These are phyloP conservation scores for Pterocles orientalis DNA, from an alignment of 2,113 vertebrate genomes.

Conservation along the genomic window DNA sequence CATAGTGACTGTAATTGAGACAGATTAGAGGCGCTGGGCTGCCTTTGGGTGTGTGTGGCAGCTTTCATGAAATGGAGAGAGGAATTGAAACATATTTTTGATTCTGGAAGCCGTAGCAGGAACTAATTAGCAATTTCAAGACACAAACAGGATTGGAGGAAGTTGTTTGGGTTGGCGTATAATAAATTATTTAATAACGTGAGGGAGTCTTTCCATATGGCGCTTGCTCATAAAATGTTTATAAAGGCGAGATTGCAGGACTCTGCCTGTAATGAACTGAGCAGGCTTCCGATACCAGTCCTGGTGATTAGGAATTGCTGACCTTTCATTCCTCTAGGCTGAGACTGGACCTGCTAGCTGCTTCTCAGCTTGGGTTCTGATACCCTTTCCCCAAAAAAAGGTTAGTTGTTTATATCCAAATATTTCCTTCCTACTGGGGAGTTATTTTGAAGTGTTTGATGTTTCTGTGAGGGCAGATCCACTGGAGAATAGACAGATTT, in stretches of 20 bases:
- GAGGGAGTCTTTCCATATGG: conserved; percentile 23
- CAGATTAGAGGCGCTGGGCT: conserved; percentile 47
- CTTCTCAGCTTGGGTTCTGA: background rate
- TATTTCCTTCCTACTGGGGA: background rate
- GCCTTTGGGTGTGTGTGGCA: conserved; percentile 37
- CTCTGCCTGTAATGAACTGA: background rate
- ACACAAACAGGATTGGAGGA: conserved; percentile 47
- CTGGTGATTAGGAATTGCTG: background rate
- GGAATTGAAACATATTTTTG: conserved; percentile 48
- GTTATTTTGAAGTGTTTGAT: background rate
- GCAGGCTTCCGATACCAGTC: background rate
- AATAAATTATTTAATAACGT: conserved; percentile 38
- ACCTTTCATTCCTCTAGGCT: background rate
- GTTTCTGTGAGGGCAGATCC: background rate
- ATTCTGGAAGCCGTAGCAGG: conserved; percentile 52
- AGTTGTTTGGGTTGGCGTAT: background rate
- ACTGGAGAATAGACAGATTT: background rate
- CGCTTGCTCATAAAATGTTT: conserved; percentile 4
- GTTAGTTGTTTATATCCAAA: background rate
- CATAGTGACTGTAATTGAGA: conserved; percentile 32
- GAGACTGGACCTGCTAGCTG: background rate
- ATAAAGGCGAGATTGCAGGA: background rate
- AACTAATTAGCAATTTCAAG: conserved; percentile 64
- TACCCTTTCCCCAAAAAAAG: background rate
- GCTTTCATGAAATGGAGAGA: conserved; percentile 19